Conservation (phyloP, 1,140 invertebrate species). For the Sminthurinus signatus region DNA sequence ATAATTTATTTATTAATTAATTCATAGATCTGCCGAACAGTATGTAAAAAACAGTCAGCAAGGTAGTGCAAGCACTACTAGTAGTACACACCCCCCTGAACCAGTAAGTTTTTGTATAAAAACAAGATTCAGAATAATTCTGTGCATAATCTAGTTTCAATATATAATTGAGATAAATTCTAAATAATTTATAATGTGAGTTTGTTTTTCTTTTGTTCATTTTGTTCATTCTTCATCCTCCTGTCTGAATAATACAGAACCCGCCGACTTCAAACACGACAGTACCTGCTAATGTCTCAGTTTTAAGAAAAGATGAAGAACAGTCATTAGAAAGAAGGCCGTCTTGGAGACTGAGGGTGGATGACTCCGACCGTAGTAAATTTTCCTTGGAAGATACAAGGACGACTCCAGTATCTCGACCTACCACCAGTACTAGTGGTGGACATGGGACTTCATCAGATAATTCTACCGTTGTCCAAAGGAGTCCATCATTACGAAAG, state of each 20-base stretch:
- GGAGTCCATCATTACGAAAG: conserved; percentile 28
- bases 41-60: conserved; percentile 40
- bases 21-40: conserved; percentile 39
- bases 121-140: not conserved
- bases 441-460: not conserved
- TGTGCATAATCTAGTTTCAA: not conserved
- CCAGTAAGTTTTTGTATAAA: no score
- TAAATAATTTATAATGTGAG: not conserved
- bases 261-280: conserved; percentile 50
- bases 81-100: not conserved
- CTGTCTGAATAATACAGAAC: not conserved
- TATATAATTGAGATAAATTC: not conserved
- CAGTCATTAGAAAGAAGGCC: conserved; percentile 65
- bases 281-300: conserved; percentile 46
- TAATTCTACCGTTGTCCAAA: conserved; percentile 1
- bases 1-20: no score
- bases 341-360: conserved; percentile 80
- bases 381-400: conserved; percentile 39
- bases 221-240: not conserved
- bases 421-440: not conserved
- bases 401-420: not conserved
- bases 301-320: conserved; percentile 49
- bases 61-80: not conserved
- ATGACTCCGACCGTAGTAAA: conserved; percentile 70
- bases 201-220: not conserved